Evolutionary conservation across 2,888 invertebrate species (phyloP), one percentile per base, ranked within the genome.

Genomic region (Scaptomyza parva): DNA sequence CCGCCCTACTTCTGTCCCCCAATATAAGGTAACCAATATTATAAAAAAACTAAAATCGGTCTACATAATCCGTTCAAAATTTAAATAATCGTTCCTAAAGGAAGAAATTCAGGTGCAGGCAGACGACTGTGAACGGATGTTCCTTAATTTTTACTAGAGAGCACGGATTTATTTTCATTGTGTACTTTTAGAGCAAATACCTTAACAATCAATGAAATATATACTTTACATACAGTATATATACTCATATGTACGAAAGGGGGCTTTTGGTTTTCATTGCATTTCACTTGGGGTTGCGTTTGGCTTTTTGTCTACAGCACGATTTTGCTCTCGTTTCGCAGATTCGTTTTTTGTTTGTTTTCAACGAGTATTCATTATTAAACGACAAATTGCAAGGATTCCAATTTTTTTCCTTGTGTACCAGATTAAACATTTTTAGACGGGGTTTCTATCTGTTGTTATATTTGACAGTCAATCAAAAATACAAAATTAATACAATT

Each of bases 371-470:
- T 66, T 61, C 78, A 74, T 79, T 86, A 75, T 86, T 77, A 75
- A 79, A 68, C 70, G 82, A 75, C 84, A 84, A 84, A 86, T 81
- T 82, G 85, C 75, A 73, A 59, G 75, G 65, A 72, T 65, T 78
- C 62, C 58, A 62, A 53, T 70, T 76, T 78, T 65, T 70, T 68
- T 68, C 70, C 64, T 51, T 57, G 63, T 62, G 63, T 54, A 60
- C 64, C 77, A 77, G 83, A 82, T 85, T 82, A 81, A 76, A 63
- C 60, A 37, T 33, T 17, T 55, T 41, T 18, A 48, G 50, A 11
- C 11, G 22, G 48, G 52, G 48, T 51, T 60, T 9, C 39, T 37
- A 50, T 24, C 39, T 59, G 55, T 63, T 68, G 55, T 55, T 62
- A 52, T 45, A 58, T 54, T 64, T 72, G 44, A n/a, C 33, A 9